Conservation (phyloP, 2,797 vertebrate genomes). For the Danionella dracula region DNA sequence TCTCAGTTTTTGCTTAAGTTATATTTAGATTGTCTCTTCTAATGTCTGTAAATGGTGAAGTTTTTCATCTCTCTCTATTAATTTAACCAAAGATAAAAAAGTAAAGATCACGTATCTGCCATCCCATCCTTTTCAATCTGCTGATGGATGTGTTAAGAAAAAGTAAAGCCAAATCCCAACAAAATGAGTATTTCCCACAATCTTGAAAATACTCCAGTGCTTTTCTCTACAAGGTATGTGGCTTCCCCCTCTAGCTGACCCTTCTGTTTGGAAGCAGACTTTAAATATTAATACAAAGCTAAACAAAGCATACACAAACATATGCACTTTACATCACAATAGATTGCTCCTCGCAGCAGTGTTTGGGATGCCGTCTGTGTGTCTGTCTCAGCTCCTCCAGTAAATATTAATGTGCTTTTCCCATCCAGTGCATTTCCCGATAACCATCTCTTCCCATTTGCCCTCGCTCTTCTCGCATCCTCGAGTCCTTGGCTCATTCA, state of each 20-base stretch:
- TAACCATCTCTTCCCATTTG: background rate
- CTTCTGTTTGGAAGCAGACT: background rate
- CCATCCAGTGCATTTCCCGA: constrained; percentile 44
- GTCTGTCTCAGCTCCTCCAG: constrained; percentile 5
- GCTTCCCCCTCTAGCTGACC: background rate
- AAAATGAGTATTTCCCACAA: background rate
- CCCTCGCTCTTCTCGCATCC: background rate
- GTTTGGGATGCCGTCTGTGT: constrained; percentile 23
- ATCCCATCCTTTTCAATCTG: no score
- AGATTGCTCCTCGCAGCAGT: constrained; percentile 73
- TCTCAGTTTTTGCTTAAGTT: no score
- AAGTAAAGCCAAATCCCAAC: background rate
- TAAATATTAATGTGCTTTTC: constrained; percentile 34
- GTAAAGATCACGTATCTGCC: no score
- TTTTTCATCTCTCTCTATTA: no score
- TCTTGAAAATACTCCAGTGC: background rate
- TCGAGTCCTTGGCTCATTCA: background rate
- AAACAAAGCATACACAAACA: constrained; percentile 50
- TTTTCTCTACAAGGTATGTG: background rate
- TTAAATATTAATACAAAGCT: constrained; percentile 43
- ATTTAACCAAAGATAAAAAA: no score
- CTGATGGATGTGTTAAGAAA: background rate
- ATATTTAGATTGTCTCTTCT: no score
- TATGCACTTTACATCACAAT: constrained; percentile 47
- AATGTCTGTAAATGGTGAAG: no score